Percentiles rank a stretch among this genome's conserved stretches.
Conservation (phyloP, 2,113 vertebrate species). For the Triplophysa siluroides region DNA sequence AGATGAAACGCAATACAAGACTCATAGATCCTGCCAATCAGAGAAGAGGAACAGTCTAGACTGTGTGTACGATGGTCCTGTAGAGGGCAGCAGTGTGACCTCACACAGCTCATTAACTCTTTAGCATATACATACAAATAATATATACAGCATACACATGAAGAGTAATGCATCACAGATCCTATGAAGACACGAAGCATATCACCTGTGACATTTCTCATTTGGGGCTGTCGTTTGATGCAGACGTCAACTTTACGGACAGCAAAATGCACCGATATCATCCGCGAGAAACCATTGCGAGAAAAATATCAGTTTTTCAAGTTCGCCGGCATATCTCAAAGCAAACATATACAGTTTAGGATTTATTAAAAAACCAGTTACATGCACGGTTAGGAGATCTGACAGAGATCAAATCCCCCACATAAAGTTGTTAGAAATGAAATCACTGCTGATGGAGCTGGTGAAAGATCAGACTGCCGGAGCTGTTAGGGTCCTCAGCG, state of each 20-base stretch:
- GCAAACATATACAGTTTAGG: conserved; percentile 7
- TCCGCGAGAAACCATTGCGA: neutral
- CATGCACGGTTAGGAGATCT: conserved; percentile 8
- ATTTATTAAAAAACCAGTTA: neutral
- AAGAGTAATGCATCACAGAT: no score
- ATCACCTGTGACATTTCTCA: no score
- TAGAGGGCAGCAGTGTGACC: conserved; percentile 22
- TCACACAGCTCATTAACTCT: conserved; percentile 12
- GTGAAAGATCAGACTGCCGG: conserved; percentile 45
- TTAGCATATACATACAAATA: conserved; percentile 39
- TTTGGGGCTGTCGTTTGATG: no score
- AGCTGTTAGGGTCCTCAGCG: conserved; percentile 64
- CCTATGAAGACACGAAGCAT: no score
- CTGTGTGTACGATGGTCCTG: conserved; percentile 25
- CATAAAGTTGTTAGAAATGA: conserved; percentile 20
- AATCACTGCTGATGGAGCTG: conserved; percentile 23
- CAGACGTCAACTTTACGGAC: neutral
- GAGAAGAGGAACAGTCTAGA: conserved; percentile 24
- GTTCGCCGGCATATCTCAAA: conserved; percentile 21
- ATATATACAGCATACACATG: neutral
- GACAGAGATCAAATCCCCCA: conserved; percentile 21
- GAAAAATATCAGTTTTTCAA: neutral
- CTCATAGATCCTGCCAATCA: conserved; percentile 45
- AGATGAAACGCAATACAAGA: conserved; percentile 54
- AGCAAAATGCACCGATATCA: neutral